Evolutionary conservation across 2,888 invertebrate genomes (phyloP), one percentile per base, ranked within the genome.

Genomic region (Oscheius sp.): DNA sequence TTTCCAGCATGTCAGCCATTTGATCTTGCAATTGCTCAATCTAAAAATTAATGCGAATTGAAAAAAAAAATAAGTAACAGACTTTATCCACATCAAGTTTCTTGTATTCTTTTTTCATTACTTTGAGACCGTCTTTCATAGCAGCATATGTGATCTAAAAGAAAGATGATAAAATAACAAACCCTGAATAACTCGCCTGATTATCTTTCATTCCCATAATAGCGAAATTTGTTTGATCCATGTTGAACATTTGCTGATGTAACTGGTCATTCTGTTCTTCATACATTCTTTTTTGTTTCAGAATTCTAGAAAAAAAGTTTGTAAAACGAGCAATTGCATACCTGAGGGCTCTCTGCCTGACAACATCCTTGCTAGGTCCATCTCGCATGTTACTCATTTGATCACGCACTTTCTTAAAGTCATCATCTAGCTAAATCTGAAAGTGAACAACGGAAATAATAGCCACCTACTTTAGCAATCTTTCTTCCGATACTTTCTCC

Each of bases 331-430:
- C 7, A 7, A 53, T n/a, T 55, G 23, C 43, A 25, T 46, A 88
- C 87, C 88, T 91, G 91, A 99, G 91, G 0, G 99, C 99, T 89
- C 97, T 98, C 86, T 96, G 95, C 91, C 98, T 99, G 0, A 99
- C 93, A 0, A 95, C 93, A 90, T 98, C 97, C 90, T 99, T 99
- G 0, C 95, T 94, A n/a, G 99, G 97, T 0, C 98, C 98, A 85
- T 99, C 98, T 74, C 98, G 92, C 98, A 99, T 97, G 90, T 98
- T 98, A 35, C 93, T 93, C 95, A 99, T 95, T 91, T 99, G 99
- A 87, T 98, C 98, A 88, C 95, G 94, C 87, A 95, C 95, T 91
- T 97, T 99, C 59, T 94, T 92, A 56, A 99, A 91, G 89, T 99
- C 99, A 68, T 92, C 92, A 82, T 96, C 96, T 66, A 73, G 77